phyloP scores from a whole-genome alignment of 2,113 vertebrate genomes.

The Oophaga pumilio region DNA sequence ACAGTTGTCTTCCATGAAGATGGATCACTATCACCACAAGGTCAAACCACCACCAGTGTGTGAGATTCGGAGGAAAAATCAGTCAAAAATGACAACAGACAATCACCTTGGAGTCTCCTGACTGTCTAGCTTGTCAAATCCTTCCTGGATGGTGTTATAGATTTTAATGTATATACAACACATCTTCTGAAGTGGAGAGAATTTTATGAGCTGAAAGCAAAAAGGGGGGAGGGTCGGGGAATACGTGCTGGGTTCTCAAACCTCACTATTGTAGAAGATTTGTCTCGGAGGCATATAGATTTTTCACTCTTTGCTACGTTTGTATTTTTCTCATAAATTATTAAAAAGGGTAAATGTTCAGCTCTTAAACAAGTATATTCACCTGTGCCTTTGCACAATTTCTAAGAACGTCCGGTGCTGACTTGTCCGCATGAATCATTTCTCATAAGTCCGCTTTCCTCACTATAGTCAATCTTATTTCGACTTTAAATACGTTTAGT shows the following conservation, averaged over 20 bases:
- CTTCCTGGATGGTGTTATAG: slow-evolving; percentile 59
- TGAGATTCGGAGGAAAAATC: slow-evolving; percentile 68
- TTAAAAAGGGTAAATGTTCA: neutral
- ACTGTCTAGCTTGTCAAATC: slow-evolving; percentile 59
- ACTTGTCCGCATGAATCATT: neutral
- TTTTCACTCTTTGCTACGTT: neutral
- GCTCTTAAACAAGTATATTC: neutral
- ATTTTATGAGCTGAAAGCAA: slow-evolving; percentile 9
- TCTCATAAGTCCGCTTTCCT: neutral
- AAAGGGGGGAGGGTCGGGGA: neutral
- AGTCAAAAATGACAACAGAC: slow-evolving; percentile 69
- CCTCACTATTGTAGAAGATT: neutral
- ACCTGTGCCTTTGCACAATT: neutral
- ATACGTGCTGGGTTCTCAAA: neutral
- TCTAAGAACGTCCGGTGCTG: neutral
- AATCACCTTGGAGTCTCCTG: slow-evolving; percentile 63
- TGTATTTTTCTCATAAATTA: neutral
- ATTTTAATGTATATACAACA: slow-evolving; percentile 54
- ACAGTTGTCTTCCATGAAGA: slow-evolving; percentile 76
- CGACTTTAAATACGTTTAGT: neutral
- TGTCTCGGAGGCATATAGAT: neutral
- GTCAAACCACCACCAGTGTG: slow-evolving; percentile 71
- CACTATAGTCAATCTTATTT: neutral
- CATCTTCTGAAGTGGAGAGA: slow-evolving; percentile 36
- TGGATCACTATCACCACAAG: slow-evolving; percentile 73